phyloP scores from a whole-genome alignment of 2,797 vertebrate species.

The Pangasius djambal region DNA sequence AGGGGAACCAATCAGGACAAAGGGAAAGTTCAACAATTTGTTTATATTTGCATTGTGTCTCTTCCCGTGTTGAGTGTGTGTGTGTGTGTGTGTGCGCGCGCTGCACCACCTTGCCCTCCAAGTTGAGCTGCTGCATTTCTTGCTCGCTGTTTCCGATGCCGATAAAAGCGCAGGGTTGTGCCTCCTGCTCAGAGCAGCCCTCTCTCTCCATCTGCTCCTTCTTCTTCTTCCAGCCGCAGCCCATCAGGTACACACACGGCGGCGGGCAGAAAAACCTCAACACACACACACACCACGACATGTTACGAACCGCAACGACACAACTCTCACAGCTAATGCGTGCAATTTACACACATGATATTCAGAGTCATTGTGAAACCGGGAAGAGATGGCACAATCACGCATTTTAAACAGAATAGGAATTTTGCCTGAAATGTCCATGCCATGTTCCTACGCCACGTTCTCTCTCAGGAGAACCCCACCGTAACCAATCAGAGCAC shows the following conservation, averaged over 20 bases:
- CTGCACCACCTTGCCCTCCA: slow-evolving; percentile 91
- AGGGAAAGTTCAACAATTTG: neutral
- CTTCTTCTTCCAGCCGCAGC: slow-evolving; percentile 99
- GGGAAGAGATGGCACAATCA: too few relatives aligned
- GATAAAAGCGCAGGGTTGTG: slow-evolving; percentile 96
- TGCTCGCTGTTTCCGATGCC: slow-evolving; percentile 99
- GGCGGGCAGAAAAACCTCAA: slow-evolving; percentile 96
- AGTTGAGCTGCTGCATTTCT: slow-evolving; percentile 98
- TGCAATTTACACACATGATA: neutral
- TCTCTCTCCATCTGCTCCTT: slow-evolving; percentile 94
- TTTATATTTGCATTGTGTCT: neutral
- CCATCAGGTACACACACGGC: slow-evolving; percentile 97
- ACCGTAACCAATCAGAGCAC: neutral
- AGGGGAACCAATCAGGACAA: neutral
- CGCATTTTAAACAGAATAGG: too few relatives aligned
- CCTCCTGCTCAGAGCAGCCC: slow-evolving; percentile 94
- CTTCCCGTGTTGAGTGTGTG: neutral
- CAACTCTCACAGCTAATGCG: neutral
- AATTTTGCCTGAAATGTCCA: neutral
- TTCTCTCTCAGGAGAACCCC: neutral
- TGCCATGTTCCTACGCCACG: neutral
- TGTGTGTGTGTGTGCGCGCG: too few relatives aligned
- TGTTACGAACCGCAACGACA: neutral
- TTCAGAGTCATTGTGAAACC: neutral
- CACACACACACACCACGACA: neutral